A percentile compares a stretch with the other conserved stretches of the same genome.
Evolutionary conservation across 2,888 invertebrate species (phyloP).

Genomic region (Erpobdella octoculata): DNA sequence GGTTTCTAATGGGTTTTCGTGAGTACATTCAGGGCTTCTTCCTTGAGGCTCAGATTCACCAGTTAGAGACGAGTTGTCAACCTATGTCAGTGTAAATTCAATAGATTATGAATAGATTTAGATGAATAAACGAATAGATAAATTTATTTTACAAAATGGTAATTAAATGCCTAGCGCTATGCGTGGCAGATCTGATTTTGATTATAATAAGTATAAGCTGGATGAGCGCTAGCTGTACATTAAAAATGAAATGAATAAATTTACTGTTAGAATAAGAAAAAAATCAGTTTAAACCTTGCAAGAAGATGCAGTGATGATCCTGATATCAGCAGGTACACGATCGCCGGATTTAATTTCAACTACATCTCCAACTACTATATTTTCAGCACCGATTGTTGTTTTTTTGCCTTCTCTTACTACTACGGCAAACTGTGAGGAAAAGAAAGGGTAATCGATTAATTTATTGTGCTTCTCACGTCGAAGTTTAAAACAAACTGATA

Average conservation of each 20-base stretch:
- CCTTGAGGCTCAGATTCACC: constrained; percentile 70
- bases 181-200: background rate
- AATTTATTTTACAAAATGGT: constrained; percentile 12
- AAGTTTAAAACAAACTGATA: background rate
- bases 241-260: too few species aligned
- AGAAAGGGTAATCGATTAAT: too few species aligned
- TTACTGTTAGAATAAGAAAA: too few species aligned
- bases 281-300: too few species aligned
- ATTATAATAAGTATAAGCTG: too few species aligned
- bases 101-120: background rate
- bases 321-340: constrained; percentile 25
- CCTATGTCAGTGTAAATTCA: constrained; percentile 40
- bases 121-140: background rate
- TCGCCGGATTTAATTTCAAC: constrained; percentile 29
- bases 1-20: constrained; percentile 67
- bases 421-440: constrained; percentile 20
- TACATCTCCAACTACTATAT: constrained; percentile 24
- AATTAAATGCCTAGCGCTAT: constrained; percentile 8
- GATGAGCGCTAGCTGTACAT: too few species aligned
- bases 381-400: constrained; percentile 8
- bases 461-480: background rate
- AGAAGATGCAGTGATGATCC: constrained; percentile 16
- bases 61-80: constrained; percentile 65
- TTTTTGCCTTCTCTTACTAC: constrained; percentile 24
- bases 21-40: constrained; percentile 61